These are phyloP conservation scores for Parnassius apollo DNA, from an alignment of 2,888 invertebrate genomes.

Conservation along the genomic window DNA sequence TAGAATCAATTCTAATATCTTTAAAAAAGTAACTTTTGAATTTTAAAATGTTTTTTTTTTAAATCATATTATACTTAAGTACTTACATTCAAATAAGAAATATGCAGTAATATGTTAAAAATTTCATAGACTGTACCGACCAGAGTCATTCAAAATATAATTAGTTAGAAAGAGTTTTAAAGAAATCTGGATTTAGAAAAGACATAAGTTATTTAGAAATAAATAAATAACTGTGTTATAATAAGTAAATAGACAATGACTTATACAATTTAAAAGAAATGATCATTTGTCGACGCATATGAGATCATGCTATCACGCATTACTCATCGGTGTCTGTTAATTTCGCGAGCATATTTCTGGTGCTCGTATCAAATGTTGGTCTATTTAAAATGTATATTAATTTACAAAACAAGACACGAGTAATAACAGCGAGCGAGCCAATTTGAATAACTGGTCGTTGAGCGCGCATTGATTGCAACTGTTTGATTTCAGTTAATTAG, in stretches of 20 bases:
- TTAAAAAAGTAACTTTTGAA: not conserved
- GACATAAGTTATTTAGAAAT: too few species aligned
- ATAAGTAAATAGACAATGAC: too few species aligned
- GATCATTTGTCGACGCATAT: conserved; percentile 13
- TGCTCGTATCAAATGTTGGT: conserved; percentile 57
- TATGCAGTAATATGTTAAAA: too few species aligned
- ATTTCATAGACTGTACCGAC: too few species aligned
- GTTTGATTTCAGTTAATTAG: conserved; percentile 28
- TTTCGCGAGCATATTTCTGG: conserved; percentile 50
- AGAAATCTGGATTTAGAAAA: too few species aligned
- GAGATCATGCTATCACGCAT: conserved; percentile 41
- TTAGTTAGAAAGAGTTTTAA: too few species aligned
- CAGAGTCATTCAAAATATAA: too few species aligned
- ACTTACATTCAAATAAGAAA: too few species aligned
- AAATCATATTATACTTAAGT: too few species aligned
- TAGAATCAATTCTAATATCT: not conserved
- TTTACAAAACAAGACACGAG: conserved; percentile 33
- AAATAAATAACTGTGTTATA: too few species aligned
- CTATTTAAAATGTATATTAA: conserved; percentile 47
- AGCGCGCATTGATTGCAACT: conserved; percentile 25
- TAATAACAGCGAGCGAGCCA: conserved; percentile 28
- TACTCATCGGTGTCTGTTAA: conserved; percentile 59
- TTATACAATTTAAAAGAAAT: not conserved
- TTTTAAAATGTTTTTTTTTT: too few species aligned
- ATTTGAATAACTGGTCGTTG: conserved; percentile 39